Evolutionary conservation across 2,797 vertebrate species (phyloP), one percentile per base, ranked within the genome.

Genomic region (Urophycis tenuis): DNA sequence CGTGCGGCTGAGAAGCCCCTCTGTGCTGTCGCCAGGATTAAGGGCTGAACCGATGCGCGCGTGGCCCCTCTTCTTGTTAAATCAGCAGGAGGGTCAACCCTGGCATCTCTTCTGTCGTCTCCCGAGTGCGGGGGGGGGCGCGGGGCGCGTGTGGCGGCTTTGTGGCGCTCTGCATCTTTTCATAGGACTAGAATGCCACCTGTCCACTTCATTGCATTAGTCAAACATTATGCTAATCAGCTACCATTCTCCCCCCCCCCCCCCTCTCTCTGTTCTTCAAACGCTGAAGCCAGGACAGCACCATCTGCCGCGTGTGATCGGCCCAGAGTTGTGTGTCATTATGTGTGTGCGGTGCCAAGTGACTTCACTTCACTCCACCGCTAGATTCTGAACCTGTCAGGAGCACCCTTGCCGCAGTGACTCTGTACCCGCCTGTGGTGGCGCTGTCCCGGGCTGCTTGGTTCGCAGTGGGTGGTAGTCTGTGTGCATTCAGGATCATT

Each of bases 181-280:
- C n/a, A 67, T 29, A 67, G 2, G 60, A 29, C 60, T 29, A 25
- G 22, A 67, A 29, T 12, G 29, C 60, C 10, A 67, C 60, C 60
- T 11, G 60, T 29, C 60, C 60, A 67, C 60, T 14, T 67, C 60
- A 67, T 67, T 49, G 25, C 25, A 29, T 67, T 67, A 67, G 25
- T 67, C 60, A 67, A 67, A 67, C 25, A 29, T 67, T 67, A 67
- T 64, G 60, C 60, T 29, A 64, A 64, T 67, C 60, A 29, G 60
- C 7, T 0, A 9, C n/a, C 49, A 8, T n/a, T 53, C 49, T 53
- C 49, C 9, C 49, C n/a, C 49, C 6, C 5, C n/a, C 49, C 49
- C 6, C 5, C n/a, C 49, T 53, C 53, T 49, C 41, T 29, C 53
- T 64, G 8, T 64, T 29, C 53, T 64, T 29, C 53, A 29, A 64